These are phyloP conservation scores for Entelurus aequoreus DNA, from an alignment of 2,113 vertebrate genomes.

Conservation along the genomic window DNA sequence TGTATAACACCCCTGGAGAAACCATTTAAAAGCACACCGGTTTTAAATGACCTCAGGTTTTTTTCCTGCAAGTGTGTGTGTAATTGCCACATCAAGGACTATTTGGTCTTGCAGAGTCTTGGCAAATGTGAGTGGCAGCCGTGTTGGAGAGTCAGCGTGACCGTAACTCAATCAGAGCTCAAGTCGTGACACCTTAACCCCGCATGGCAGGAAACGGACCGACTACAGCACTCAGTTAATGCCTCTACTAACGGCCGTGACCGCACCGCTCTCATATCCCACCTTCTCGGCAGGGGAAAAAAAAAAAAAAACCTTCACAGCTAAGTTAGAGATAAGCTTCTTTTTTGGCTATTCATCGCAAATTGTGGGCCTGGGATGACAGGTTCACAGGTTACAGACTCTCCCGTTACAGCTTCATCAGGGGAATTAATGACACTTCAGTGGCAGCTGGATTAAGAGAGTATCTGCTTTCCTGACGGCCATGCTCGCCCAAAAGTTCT, in stretches of 20 bases:
- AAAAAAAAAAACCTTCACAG: conserved; percentile 56
- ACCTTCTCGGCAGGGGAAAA: not conserved
- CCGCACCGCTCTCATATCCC: conserved; percentile 70
- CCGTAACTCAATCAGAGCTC: conserved; percentile 80
- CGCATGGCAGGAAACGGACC: conserved; percentile 55
- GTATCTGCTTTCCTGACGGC: conserved; percentile 58
- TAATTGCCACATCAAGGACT: conserved; percentile 40
- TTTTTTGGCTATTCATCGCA: conserved; percentile 65
- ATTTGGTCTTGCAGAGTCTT: conserved; percentile 41
- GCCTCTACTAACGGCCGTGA: conserved; percentile 77
- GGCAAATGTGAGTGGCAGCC: conserved; percentile 61
- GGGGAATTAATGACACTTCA: conserved; percentile 67
- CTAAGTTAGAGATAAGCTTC: conserved; percentile 59
- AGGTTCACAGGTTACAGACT: conserved; percentile 63
- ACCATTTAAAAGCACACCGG: conserved; percentile 17
- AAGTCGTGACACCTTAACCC: conserved; percentile 74
- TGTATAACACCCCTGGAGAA: conserved; percentile 47
- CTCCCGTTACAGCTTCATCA: conserved; percentile 66
- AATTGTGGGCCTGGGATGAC: conserved; percentile 59
- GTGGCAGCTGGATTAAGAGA: conserved; percentile 54
- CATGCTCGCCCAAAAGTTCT: conserved; percentile 32
- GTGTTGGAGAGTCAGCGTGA: conserved; percentile 63
- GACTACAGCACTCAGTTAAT: conserved; percentile 72
- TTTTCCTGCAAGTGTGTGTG: conserved; percentile 24
- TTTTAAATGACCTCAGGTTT: conserved; percentile 55